These are phyloP conservation scores for Asarcornis scutulata DNA, from an alignment of 2,113 vertebrate genomes.

Conservation along the genomic window DNA sequence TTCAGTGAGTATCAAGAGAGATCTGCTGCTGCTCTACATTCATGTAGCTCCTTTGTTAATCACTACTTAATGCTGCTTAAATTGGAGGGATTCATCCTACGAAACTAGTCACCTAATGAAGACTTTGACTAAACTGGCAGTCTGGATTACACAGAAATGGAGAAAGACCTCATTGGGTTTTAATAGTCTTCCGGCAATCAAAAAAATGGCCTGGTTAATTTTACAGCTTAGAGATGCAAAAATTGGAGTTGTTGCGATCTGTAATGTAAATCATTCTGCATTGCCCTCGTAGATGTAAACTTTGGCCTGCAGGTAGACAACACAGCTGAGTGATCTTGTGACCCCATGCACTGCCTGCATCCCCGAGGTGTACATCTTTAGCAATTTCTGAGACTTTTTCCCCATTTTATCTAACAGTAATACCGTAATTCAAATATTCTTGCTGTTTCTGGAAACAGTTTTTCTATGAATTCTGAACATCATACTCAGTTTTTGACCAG, in stretches of 20 bases:
- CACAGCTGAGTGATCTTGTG: accelerated
- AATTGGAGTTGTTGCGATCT: neutral
- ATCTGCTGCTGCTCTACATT: neutral
- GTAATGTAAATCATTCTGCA: neutral
- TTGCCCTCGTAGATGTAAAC: neutral
- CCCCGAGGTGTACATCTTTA: neutral
- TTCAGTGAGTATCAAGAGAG: neutral
- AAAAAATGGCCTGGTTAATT: neutral
- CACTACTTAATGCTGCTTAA: neutral
- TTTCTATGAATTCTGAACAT: neutral
- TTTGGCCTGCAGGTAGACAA: accelerated
- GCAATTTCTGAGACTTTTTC: accelerated
- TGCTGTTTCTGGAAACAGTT: neutral
- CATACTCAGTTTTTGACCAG: neutral
- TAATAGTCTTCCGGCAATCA: neutral
- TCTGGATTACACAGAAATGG: neutral
- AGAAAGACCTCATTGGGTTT: neutral
- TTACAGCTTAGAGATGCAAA: neutral
- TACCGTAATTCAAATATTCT: neutral
- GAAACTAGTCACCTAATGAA: neutral
- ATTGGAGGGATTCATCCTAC: neutral
- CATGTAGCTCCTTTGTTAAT: neutral
- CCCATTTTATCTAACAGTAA: neutral
- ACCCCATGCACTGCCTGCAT: neutral
- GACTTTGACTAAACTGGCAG: neutral